Conservation (phyloP, 2,888 invertebrate species). For the Yponomeuta sedellus region DNA sequence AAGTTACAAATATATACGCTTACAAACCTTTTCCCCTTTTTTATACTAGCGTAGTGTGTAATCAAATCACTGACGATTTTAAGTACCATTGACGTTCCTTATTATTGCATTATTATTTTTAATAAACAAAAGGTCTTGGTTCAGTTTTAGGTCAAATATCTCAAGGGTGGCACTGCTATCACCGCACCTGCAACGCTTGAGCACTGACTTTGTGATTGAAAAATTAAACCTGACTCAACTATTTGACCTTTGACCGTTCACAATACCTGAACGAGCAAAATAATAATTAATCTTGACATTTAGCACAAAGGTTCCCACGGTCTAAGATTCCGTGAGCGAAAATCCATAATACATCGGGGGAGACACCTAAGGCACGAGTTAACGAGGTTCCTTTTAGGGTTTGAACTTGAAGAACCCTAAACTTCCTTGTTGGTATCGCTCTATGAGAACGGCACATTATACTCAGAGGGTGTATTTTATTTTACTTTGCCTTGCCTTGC, state of each 20-base stretch:
- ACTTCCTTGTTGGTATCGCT: conserved; percentile 6
- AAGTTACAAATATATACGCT: too few species aligned
- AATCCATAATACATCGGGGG: background rate
- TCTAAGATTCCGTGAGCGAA: background rate
- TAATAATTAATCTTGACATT: background rate
- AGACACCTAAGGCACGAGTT: conserved; percentile 4
- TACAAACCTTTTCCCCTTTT: too few species aligned
- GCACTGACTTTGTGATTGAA: background rate
- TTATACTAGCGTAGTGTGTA: too few species aligned
- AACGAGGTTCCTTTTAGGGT: conserved; percentile 5
- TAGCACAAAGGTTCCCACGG: background rate
- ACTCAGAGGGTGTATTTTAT: background rate
- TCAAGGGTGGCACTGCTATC: too few species aligned
- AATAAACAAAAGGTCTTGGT: too few species aligned
- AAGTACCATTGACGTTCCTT: too few species aligned
- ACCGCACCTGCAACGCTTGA: too few species aligned
- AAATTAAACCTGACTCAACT: background rate
- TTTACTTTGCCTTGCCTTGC: too few species aligned
- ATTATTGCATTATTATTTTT: too few species aligned
- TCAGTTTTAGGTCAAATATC: too few species aligned
- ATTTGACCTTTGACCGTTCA: background rate
- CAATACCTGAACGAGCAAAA: background rate
- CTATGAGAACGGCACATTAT: background rate
- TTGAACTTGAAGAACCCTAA: conserved; percentile 11
- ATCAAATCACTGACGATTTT: too few species aligned